Percentiles rank a stretch among this genome's conserved stretches.
phyloP scores from a whole-genome alignment of 2,888 invertebrate genomes.

The Neelides folsomi region DNA sequence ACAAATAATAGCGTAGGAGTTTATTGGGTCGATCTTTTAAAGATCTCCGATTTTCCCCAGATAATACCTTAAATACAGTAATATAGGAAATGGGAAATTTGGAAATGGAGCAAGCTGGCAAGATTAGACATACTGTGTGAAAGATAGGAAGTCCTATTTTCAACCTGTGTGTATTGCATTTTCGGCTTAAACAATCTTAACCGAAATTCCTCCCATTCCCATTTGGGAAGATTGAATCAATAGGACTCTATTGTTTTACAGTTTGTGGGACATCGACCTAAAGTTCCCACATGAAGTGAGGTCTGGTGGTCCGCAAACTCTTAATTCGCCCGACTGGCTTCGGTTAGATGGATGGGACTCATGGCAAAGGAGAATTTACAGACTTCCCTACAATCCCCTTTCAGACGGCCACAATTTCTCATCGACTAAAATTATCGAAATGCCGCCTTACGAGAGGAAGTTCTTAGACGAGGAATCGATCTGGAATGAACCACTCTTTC shows the following conservation, averaged over 20 bases:
- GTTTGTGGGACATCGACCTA: constrained; percentile 30
- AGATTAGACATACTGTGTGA: too few species aligned
- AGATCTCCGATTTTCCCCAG: too few species aligned
- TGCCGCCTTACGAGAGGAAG: constrained; percentile 22
- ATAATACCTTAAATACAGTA: too few species aligned
- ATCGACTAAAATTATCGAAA: constrained; percentile 20
- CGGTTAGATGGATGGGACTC: constrained; percentile 11
- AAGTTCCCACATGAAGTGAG: constrained; percentile 23
- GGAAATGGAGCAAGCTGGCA: too few species aligned
- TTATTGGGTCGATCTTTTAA: too few species aligned
- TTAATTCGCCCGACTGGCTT: constrained; percentile 29
- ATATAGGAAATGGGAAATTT: too few species aligned
- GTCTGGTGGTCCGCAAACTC: constrained; percentile 5
- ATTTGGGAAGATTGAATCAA: background rate
- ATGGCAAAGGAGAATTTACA: constrained; percentile 9
- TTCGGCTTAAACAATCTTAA: too few species aligned
- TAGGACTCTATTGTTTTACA: constrained; percentile 5
- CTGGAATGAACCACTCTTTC: constrained; percentile 28
- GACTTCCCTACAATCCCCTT: constrained; percentile 6
- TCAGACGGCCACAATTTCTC: constrained; percentile 25
- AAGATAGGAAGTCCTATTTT: too few species aligned
- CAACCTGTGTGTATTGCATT: too few species aligned
- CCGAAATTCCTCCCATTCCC: background rate
- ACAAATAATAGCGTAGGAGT: too few species aligned
- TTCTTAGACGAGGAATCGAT: constrained; percentile 27